Evolutionary conservation across 2,797 vertebrate species (phyloP).

Genomic region (Atherinosoma microstoma): DNA sequence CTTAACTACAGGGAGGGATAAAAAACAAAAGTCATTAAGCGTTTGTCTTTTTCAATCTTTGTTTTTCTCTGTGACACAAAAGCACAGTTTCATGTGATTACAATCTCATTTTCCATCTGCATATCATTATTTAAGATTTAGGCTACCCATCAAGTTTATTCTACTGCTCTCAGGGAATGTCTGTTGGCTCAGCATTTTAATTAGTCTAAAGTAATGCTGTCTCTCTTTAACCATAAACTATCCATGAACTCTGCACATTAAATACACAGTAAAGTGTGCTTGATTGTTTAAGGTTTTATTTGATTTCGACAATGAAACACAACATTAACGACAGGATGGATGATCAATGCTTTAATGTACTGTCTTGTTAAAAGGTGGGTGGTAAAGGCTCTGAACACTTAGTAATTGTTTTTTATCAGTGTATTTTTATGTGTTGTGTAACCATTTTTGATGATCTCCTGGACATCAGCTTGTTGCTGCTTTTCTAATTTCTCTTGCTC

Average conservation of each 20-base stretch:
- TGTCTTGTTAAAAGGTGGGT: constrained; percentile 35
- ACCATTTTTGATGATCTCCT: constrained; percentile 35
- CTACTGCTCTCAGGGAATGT: constrained; percentile 5
- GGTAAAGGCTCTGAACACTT: constrained; percentile 31
- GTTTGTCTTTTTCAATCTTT: constrained; percentile 20
- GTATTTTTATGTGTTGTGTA: constrained; percentile 21
- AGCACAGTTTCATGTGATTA: constrained; percentile 4
- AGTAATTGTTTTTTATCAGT: constrained; percentile 30
- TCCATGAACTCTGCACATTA: constrained; percentile 13
- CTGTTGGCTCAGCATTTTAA: constrained; percentile 13
- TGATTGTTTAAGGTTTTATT: constrained; percentile 17
- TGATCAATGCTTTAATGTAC: constrained; percentile 29
- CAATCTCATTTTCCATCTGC: constrained; percentile 5
- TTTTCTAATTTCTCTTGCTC: constrained; percentile 35
- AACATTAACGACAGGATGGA: neutral
- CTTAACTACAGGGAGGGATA: constrained; percentile 38
- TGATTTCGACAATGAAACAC: constrained; percentile 22
- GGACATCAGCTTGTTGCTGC: constrained; percentile 38
- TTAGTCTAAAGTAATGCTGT: neutral
- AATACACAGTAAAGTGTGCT: constrained; percentile 3
- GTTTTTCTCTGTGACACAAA: constrained; percentile 12
- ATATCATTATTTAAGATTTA: constrained; percentile 23
- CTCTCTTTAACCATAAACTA: constrained; percentile 10
- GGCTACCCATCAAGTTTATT: constrained; percentile 26
- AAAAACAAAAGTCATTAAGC: constrained; percentile 11